Conservation (phyloP, 2,797 vertebrate species). For the Psittacula echo region DNA sequence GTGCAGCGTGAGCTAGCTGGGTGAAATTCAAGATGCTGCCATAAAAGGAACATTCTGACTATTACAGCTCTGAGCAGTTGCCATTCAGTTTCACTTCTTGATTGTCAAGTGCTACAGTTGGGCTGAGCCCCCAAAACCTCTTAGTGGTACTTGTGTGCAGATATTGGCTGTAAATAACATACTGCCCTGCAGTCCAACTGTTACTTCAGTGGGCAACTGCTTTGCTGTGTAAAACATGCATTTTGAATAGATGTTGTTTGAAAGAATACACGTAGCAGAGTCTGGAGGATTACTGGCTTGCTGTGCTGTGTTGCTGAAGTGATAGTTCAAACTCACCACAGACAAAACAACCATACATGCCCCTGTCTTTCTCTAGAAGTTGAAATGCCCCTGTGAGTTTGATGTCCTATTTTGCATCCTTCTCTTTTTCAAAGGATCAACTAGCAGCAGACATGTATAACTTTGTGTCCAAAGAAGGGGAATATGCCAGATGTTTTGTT, state of each 20-base stretch:
- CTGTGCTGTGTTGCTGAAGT: not conserved
- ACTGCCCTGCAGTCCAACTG: not conserved
- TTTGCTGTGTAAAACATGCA: not conserved
- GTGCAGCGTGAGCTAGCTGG: not conserved
- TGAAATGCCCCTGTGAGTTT: not conserved
- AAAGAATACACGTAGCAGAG: not conserved
- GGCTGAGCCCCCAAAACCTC: not conserved
- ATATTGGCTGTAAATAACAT: not conserved
- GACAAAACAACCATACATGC: fast-evolving
- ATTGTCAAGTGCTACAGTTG: fast-evolving
- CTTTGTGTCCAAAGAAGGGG: conserved; percentile 96
- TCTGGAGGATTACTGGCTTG: not conserved
- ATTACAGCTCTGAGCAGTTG: not conserved
- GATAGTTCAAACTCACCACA: not conserved
- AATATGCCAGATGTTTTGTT: conserved; percentile 91
- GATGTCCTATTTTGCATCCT: not conserved
- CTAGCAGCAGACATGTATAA: conserved; percentile 98
- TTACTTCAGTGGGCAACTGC: not conserved
- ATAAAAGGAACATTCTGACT: not conserved
- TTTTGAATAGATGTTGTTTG: not conserved
- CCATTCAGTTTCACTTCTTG: not conserved
- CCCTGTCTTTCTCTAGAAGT: not conserved
- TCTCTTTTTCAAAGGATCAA: conserved; percentile 85
- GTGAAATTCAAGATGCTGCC: not conserved
- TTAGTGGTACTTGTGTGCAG: not conserved